Evolutionary conservation across 2,113 vertebrate species (phyloP), one percentile per base, ranked within the genome.

Genomic region (Aegithalos caudatus): DNA sequence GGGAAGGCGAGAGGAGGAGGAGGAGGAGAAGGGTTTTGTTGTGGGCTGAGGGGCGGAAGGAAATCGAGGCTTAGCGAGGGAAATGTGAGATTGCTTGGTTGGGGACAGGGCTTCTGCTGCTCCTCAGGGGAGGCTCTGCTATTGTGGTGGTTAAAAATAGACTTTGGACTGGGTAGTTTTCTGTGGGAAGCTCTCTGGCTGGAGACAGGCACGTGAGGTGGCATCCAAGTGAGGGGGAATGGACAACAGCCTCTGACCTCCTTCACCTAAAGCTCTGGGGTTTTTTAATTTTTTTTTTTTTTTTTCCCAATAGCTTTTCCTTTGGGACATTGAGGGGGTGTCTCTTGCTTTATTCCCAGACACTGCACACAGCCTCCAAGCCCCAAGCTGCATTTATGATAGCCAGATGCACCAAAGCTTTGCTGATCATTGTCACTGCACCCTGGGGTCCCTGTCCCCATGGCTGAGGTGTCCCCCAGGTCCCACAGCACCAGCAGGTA

Each of bases 121-220:
- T 91, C 78, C 92, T 96, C 47, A 12, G 37, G 81, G 77, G 90
- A 94, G 73, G 56, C 48, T 91, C 67, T 67, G 95, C 95, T 94
- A 96, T 93, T 95, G 95, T 95, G 88, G 82, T 42, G 64, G 85
- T 88, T 96, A 95, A 95, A 95, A 97, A 96, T 94, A 97, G 92
- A 61, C 82, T 82, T 92, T 61, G 92, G 94, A 77, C 77, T 33
- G 58, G 82, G 73, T 48, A 4, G 18, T 76, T 35, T 42, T 53
- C 74, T 88, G 67, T 4, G 33, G 88, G 88, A 94, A 94, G 76
- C 86, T 82, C 76, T 45, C 18, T 0, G 4, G 73, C 51, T 3
- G 0, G 71, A 83, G 72, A 57, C 7, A 47, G 86, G 86, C 94
- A 94, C 82, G 80, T 92, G 90, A 95, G 86, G 58, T 83, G 56